Conservation (phyloP, 2,797 vertebrate species). For the Dendrocincla fuliginosa region DNA sequence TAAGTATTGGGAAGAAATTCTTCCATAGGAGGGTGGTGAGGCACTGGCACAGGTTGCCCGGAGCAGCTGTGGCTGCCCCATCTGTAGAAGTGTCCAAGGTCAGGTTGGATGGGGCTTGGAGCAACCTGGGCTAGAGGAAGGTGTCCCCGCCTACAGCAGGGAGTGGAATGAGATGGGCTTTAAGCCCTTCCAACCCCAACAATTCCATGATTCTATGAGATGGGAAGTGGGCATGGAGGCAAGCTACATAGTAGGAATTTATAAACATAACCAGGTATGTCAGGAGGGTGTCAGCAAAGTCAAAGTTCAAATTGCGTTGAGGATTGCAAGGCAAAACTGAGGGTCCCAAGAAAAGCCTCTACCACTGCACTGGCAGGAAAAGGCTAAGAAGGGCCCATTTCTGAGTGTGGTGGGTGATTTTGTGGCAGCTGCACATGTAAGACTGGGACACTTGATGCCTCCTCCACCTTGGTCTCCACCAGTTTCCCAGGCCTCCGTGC, state of each 20-base stretch:
- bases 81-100: background rate
- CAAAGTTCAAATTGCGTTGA: background rate
- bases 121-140: background rate
- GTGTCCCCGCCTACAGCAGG: background rate
- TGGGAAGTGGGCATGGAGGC: background rate
- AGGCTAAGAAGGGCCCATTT: background rate
- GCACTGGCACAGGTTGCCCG: background rate
- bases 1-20: background rate
- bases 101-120: background rate
- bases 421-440: background rate
- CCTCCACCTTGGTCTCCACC: background rate
- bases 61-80: background rate
- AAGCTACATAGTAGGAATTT: background rate
- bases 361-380: background rate
- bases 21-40: background rate
- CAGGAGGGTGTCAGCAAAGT: background rate
- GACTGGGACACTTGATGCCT: background rate
- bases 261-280: background rate
- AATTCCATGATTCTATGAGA: background rate
- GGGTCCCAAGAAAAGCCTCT: background rate
- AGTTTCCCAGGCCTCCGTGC: background rate
- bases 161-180: background rate
- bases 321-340: background rate
- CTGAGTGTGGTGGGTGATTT: background rate
- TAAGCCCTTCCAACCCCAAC: background rate